These are phyloP conservation scores for Merodon equestris DNA, from an alignment of 2,888 invertebrate species.

Conservation along the genomic window DNA sequence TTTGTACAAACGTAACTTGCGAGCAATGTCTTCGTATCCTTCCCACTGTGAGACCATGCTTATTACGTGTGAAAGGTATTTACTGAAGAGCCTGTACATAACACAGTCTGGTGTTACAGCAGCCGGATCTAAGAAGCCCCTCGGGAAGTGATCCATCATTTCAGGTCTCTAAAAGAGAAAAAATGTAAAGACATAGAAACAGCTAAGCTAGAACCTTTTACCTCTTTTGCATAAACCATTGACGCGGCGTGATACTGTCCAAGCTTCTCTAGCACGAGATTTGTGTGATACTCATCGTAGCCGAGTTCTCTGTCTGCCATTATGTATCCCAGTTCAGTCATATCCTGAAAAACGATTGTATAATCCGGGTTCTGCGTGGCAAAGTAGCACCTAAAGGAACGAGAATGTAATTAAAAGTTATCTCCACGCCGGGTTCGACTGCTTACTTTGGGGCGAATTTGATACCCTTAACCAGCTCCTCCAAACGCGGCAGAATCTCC, in stretches of 20 bases:
- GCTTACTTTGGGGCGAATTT: constrained; percentile 52
- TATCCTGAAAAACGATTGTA: constrained; percentile 75
- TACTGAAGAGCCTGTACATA: constrained; percentile 28
- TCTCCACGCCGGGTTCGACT: background rate
- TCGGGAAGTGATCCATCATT: constrained; percentile 69
- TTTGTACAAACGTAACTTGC: constrained; percentile 75
- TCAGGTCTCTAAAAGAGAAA: constrained; percentile 68
- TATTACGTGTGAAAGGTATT: constrained; percentile 71
- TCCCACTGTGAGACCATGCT: constrained; percentile 75
- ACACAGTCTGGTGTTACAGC: constrained; percentile 8
- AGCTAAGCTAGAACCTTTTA: constrained; percentile 69
- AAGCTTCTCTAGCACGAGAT: constrained; percentile 80
- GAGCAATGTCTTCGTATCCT: constrained; percentile 76
- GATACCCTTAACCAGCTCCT: constrained; percentile 74
- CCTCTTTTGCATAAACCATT: constrained; percentile 79
- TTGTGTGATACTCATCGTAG: constrained; percentile 80
- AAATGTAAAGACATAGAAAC: background rate
- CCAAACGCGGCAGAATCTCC: constrained; percentile 77
- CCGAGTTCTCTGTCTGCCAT: constrained; percentile 80
- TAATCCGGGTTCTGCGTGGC: constrained; percentile 72
- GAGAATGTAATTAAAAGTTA: background rate
- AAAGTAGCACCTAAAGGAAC: constrained; percentile 72
- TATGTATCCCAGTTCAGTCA: constrained; percentile 77
- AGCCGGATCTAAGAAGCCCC: constrained; percentile 71
- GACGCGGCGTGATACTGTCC: constrained; percentile 81